These are phyloP conservation scores for Colletes latitarsis DNA, from an alignment of 1,140 invertebrate species.

Conservation along the genomic window DNA sequence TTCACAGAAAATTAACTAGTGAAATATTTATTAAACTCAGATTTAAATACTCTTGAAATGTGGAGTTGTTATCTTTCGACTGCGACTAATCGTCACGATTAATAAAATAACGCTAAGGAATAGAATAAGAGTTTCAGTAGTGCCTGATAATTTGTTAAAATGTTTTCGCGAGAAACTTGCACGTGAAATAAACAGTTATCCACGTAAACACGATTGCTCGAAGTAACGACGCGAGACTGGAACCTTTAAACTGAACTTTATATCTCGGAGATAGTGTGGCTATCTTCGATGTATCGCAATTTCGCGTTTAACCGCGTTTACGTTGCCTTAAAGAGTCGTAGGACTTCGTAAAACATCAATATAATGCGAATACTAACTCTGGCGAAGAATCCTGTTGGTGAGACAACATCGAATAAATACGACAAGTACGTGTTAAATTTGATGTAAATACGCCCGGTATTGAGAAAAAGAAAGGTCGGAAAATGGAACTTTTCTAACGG, in stretches of 20 bases:
- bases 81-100: too few species aligned
- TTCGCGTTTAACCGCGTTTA: constrained; percentile 40
- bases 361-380: constrained; percentile 27
- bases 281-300: constrained; percentile 34
- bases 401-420: neutral
- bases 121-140: neutral
- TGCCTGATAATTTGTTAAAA: neutral
- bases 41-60: too few species aligned
- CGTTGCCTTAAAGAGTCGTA: constrained; percentile 34
- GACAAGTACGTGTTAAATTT: neutral
- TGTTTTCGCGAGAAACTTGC: neutral
- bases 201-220: constrained; percentile 22
- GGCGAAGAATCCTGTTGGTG: neutral
- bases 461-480: too few species aligned
- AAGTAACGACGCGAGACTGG: constrained; percentile 41
- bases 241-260: constrained; percentile 48
- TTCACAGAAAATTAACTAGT: too few species aligned
- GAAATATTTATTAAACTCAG: too few species aligned
- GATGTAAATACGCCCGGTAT: too few species aligned
- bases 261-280: constrained; percentile 17
- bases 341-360: neutral
- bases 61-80: too few species aligned
- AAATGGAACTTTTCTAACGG: too few species aligned
- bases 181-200: neutral
- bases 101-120: too few species aligned